Base-by-base conservation (phyloP, 2,113 vertebrate species). In the Nothocercus nigrocapillus region DNA sequence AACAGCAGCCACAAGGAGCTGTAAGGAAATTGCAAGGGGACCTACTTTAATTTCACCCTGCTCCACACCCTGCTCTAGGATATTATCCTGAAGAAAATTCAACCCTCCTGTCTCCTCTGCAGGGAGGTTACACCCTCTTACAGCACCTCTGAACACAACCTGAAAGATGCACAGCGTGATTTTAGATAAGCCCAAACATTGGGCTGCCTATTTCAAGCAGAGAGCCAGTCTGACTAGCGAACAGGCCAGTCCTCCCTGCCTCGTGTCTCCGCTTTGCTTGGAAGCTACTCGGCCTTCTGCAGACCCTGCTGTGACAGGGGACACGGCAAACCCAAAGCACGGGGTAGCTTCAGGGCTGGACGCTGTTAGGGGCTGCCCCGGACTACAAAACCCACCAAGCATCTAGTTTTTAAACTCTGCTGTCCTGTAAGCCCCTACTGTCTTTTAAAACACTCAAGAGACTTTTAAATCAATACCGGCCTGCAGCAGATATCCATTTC, bases 381-480 rank as follows among this genome's bases (percentile, higher is more conserved):
- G 51, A 94, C 72, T 85, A 61, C 84, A 91, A 94, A 91, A 89
- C 56, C 73, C 93, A 80, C 44, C 38, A 96, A 94, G 87, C 79
- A 75, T 95, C 90, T 94, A 64, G 76, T 77, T 86, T 86, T 89
- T 89, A 95, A 69, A 90, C 96, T 89, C 94, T 38, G 73, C 74
- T 74, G 85, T 82, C 93, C 90, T 86, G 9, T 89, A 97, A 90
- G 90, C 79, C 73, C 86, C 94, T 94, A 74, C 94, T 95, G 85
- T 91, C 95, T 97, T 96, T 96, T 94, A 98, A 95, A 97, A 95
- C 88, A 94, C 97, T 93, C 97, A 56, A 90, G 97, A 97, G 97
- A 97, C 97, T 75, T 90, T 88, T 63, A 96, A 96, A 98, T 99
- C 98, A 97, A 99, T 98, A 98, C 91, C 95, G 98, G 94, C 95